A percentile compares a stretch with the other conserved stretches of the same genome.
phyloP scores from a whole-genome alignment of 1,140 invertebrate genomes.

The Mercenaria mercenaria region DNA sequence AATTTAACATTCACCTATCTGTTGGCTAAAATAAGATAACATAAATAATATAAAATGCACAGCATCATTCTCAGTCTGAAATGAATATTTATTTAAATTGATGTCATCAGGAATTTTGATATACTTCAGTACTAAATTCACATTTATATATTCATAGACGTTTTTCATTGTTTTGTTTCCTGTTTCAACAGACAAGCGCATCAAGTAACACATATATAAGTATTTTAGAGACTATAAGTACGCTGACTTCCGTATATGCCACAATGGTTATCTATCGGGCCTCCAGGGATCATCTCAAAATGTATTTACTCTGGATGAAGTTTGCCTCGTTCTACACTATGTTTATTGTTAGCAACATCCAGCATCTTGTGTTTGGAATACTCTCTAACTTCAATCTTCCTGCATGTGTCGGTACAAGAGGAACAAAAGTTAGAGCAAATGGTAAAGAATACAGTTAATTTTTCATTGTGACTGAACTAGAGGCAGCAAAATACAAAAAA shows the following conservation, averaged over 20 bases:
- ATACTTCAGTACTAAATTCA: too few species aligned
- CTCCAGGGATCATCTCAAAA: conserved; percentile 24
- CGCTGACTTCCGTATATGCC: conserved; percentile 32
- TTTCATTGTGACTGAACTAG: too few species aligned
- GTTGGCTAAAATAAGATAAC: too few species aligned
- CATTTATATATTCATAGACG: too few species aligned
- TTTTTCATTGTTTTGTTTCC: too few species aligned
- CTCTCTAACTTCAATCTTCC: not conserved
- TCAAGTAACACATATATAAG: conserved; percentile 25
- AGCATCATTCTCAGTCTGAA: too few species aligned
- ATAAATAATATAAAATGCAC: too few species aligned
- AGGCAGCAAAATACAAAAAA: too few species aligned
- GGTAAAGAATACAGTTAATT: too few species aligned
- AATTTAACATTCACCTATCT: too few species aligned
- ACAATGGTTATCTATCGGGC: conserved; percentile 25
- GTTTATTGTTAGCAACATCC: conserved; percentile 30
- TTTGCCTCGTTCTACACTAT: not conserved
- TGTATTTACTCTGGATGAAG: conserved; percentile 3
- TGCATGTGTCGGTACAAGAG: conserved; percentile 4
- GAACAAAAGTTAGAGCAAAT: conserved; percentile 16
- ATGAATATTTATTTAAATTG: too few species aligned
- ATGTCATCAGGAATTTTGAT: too few species aligned
- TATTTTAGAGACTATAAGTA: not conserved
- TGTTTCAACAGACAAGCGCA: not conserved
- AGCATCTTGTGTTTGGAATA: conserved; percentile 22